Percentiles rank a stretch among this genome's conserved stretches.
phyloP scores from a whole-genome alignment of 2,113 vertebrate genomes.

The Dinomys branickii region DNA sequence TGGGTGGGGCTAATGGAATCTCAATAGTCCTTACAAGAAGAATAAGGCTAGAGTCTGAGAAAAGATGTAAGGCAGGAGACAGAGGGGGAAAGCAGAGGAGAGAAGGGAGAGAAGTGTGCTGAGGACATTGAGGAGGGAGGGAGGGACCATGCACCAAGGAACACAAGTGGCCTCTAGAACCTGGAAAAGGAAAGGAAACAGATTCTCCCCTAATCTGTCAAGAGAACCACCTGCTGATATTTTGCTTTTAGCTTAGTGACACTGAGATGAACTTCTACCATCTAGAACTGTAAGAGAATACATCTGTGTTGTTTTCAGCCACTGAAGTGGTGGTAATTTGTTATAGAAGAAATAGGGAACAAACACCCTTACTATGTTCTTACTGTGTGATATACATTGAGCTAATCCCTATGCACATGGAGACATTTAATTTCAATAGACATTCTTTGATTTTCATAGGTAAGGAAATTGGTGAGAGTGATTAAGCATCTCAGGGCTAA shows the following conservation, averaged over 20 bases:
- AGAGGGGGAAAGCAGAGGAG: not conserved
- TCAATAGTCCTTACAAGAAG: not conserved
- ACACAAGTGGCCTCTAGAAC: not conserved
- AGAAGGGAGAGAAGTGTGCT: not conserved
- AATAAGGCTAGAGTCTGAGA: not conserved
- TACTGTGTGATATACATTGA: not conserved
- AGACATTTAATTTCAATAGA: not conserved
- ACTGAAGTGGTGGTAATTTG: not conserved
- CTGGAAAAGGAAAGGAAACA: too few relatives aligned
- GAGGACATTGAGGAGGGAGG: not conserved
- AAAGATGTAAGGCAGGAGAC: not conserved
- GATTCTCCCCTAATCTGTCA: not conserved
- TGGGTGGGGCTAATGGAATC: not conserved
- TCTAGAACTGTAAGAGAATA: not conserved
- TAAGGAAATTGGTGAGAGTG: not conserved
- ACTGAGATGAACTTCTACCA: not conserved
- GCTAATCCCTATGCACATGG: not conserved
- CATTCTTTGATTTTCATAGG: not conserved
- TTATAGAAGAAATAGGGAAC: not conserved
- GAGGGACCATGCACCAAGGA: not conserved
- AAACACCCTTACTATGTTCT: not conserved
- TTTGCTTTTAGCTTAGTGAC: not conserved
- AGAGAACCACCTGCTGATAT: not conserved
- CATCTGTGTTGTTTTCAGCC: not conserved
- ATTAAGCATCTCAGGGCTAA: not conserved